phyloP scores from a whole-genome alignment of 2,888 invertebrate genomes.

The Smittia sp. region DNA sequence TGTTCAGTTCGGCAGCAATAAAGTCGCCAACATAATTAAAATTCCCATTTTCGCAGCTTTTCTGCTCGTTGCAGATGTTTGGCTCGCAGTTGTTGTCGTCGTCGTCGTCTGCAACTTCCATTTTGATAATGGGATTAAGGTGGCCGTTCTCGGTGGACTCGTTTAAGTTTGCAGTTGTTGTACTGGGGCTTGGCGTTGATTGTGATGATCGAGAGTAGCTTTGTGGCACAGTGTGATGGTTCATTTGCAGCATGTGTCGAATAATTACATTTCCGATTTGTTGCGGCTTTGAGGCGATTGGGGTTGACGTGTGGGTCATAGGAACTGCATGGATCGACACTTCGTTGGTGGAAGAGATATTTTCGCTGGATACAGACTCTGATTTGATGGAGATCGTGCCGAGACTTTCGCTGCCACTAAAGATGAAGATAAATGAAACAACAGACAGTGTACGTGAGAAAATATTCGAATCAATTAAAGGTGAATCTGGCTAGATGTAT shows the following conservation, averaged over 20 bases:
- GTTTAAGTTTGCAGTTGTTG: slow-evolving; percentile 18
- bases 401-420: slow-evolving; percentile 36
- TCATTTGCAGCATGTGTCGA: slow-evolving; percentile 20
- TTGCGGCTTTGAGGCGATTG: slow-evolving; percentile 12
- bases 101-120: slow-evolving; percentile 41
- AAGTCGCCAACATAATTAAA: slow-evolving; percentile 40
- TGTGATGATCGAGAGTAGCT: slow-evolving; percentile 27
- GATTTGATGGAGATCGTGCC: slow-evolving; percentile 22
- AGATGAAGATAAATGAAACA: not conserved
- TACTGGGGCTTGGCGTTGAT: slow-evolving; percentile 29
- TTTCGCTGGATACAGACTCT: slow-evolving; percentile 28
- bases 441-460: not conserved
- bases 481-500: not conserved
- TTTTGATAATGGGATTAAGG: slow-evolving; percentile 37
- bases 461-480: not conserved
- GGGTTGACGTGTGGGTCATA: slow-evolving; percentile 24
- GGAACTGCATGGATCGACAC: slow-evolving; percentile 19
- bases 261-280: slow-evolving; percentile 13
- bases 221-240: not conserved
- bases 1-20: slow-evolving; percentile 34
- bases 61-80: slow-evolving; percentile 9
- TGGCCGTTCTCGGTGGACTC: not conserved
- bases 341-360: slow-evolving; percentile 40
- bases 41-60: slow-evolving; percentile 33
- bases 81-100: not conserved